Percentiles rank a stretch among this genome's conserved stretches.
Conservation (phyloP, 2,113 vertebrate genomes). For the Rhinoptilus africanus region DNA sequence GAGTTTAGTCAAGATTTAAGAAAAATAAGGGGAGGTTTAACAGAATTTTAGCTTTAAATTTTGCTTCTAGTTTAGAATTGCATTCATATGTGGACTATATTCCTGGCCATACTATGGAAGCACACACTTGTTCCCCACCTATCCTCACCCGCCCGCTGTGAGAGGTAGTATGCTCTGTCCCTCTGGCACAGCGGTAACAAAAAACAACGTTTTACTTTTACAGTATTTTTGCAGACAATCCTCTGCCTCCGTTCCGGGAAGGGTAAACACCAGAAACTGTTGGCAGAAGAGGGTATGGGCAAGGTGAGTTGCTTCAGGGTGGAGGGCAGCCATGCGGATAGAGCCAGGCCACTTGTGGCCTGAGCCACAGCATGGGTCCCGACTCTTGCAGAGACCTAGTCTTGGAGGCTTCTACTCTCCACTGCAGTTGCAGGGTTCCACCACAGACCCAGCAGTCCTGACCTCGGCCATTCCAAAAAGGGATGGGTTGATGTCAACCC, state of each 20-base stretch:
- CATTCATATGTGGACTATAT: not conserved
- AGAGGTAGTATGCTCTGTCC: not conserved
- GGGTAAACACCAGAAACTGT: not conserved
- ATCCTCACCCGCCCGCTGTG: not conserved
- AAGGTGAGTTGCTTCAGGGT: not conserved
- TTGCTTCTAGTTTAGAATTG: not conserved
- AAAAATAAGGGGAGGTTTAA: not conserved
- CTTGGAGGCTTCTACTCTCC: not conserved
- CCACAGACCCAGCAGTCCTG: not conserved
- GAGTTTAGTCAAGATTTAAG: not conserved
- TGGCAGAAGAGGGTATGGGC: not conserved
- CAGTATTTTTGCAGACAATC: not conserved
- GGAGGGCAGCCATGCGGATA: not conserved
- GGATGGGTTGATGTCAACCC: not conserved
- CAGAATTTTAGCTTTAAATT: not conserved
- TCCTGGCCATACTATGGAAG: not conserved
- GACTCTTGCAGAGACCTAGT: not conserved
- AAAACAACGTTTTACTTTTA: not conserved
- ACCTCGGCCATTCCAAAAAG: not conserved
- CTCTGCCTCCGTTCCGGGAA: not conserved
- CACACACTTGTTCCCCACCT: fast-evolving
- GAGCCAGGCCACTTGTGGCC: not conserved
- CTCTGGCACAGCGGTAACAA: not conserved
- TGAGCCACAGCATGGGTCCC: not conserved
- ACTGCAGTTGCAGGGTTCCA: not conserved